Percentiles rank a stretch among this genome's conserved stretches.
Conservation (phyloP, 2,888 invertebrate genomes). For the Dexiosoma caninum region DNA sequence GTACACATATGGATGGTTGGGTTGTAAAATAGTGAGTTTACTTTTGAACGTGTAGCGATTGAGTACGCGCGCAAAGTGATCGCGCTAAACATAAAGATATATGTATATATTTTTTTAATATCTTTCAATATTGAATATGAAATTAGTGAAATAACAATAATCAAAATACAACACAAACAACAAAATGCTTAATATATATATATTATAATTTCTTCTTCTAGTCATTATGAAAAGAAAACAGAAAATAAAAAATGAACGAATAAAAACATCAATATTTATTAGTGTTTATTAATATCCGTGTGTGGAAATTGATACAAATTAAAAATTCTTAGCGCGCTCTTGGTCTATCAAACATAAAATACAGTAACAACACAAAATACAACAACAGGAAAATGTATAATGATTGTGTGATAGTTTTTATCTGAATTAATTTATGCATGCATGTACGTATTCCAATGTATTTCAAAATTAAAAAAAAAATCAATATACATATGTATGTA, state of each 20-base stretch:
- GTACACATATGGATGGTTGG: slow-evolving; percentile 26
- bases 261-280: slow-evolving; percentile 59
- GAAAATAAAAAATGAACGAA: slow-evolving; percentile 3
- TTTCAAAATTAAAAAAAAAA: slow-evolving; percentile 5
- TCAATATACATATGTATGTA: slow-evolving; percentile 21
- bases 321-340: slow-evolving; percentile 59
- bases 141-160: slow-evolving; percentile 46
- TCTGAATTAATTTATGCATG: slow-evolving; percentile 41
- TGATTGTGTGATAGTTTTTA: slow-evolving; percentile 46
- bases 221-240: slow-evolving; percentile 51
- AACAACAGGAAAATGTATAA: slow-evolving; percentile 21
- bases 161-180: slow-evolving; percentile 24
- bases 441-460: slow-evolving; percentile 35
- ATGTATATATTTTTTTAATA: neutral
- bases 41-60: slow-evolving; percentile 56
- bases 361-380: neutral
- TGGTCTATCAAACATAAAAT: slow-evolving; percentile 1
- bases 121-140: slow-evolving; percentile 47
- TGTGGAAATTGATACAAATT: slow-evolving; percentile 61
- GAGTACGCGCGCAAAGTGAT: slow-evolving; percentile 58
- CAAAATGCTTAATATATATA: slow-evolving; percentile 7
- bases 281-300: slow-evolving; percentile 60
- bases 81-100: slow-evolving; percentile 45
- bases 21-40: slow-evolving; percentile 41
- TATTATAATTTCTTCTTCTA: slow-evolving; percentile 44